These are phyloP conservation scores for Volucella inanis DNA, from an alignment of 2,888 invertebrate species.

Conservation along the genomic window DNA sequence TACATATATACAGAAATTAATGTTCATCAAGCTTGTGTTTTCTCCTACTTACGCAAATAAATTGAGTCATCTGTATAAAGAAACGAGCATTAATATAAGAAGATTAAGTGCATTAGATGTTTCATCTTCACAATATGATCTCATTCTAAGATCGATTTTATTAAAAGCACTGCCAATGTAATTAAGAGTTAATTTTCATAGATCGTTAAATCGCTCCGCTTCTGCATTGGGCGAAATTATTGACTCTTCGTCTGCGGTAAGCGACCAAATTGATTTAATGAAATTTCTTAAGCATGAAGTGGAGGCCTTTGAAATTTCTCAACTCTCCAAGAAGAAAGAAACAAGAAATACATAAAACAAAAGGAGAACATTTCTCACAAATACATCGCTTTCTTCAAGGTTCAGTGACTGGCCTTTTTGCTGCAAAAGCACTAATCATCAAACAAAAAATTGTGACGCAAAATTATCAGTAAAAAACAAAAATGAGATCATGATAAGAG, in stretches of 20 bases:
- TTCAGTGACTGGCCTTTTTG: conserved; percentile 1
- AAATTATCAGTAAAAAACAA: conserved; percentile 12
- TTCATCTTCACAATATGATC: conserved; percentile 53
- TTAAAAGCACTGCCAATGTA: conserved; percentile 47
- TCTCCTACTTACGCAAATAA: conserved; percentile 10
- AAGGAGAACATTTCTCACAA: conserved; percentile 3
- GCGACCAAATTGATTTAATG: background rate
- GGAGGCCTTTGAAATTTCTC: conserved; percentile 48
- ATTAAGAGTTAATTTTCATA: conserved; percentile 39
- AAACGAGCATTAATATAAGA: conserved; percentile 44
- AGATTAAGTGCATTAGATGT: conserved; percentile 58
- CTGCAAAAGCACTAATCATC: conserved; percentile 48
- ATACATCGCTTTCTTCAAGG: conserved; percentile 13
- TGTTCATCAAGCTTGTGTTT: conserved; percentile 39
- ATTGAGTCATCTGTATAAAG: conserved; percentile 41
- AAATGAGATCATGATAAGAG: conserved; percentile 33
- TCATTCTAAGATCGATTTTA: conserved; percentile 53
- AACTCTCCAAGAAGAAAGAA: conserved; percentile 46
- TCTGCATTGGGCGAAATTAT: background rate
- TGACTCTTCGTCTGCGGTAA: background rate
- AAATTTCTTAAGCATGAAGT: conserved; percentile 50
- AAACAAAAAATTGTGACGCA: conserved; percentile 36
- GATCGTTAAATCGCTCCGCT: background rate
- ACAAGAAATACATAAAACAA: conserved; percentile 7
- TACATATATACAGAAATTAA: conserved; percentile 49